These are phyloP conservation scores for Python bivittatus DNA, from an alignment of 2,113 vertebrate species.

Conservation along the genomic window DNA sequence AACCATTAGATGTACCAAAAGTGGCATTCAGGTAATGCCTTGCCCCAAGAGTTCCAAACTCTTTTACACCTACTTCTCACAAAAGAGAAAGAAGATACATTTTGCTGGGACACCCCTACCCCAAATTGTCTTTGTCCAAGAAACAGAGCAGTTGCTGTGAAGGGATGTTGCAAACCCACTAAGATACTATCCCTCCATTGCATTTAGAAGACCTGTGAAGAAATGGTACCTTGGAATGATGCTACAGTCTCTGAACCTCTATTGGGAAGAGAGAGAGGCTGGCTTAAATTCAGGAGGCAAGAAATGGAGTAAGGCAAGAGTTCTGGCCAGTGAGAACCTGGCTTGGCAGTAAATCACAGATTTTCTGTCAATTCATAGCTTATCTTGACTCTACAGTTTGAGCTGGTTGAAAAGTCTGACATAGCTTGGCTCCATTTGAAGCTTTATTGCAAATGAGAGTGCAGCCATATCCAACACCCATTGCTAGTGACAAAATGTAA, in stretches of 20 bases:
- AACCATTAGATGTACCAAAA: neutral
- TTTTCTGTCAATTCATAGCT: neutral
- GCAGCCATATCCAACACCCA: neutral
- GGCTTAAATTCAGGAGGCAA: neutral
- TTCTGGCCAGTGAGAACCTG: neutral
- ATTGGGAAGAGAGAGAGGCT: neutral
- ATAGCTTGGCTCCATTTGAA: neutral
- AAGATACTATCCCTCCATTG: neutral
- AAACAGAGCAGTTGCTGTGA: neutral
- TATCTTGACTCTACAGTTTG: neutral
- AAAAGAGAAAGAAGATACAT: neutral
- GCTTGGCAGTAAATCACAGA: neutral
- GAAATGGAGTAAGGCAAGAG: neutral
- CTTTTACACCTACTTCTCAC: neutral
- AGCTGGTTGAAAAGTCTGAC: neutral
- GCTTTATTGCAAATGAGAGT: neutral
- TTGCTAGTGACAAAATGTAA: neutral
- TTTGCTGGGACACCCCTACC: neutral
- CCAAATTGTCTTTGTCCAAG: neutral
- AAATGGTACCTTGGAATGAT: neutral
- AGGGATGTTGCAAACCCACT: neutral
- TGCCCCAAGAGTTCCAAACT: neutral
- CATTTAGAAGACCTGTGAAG: neutral
- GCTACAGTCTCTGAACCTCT: neutral
- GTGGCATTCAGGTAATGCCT: neutral